A percentile compares a stretch with the other conserved stretches of the same genome.
Conservation (phyloP, 1,140 invertebrate genomes). For the Caenorhabditis latens region DNA sequence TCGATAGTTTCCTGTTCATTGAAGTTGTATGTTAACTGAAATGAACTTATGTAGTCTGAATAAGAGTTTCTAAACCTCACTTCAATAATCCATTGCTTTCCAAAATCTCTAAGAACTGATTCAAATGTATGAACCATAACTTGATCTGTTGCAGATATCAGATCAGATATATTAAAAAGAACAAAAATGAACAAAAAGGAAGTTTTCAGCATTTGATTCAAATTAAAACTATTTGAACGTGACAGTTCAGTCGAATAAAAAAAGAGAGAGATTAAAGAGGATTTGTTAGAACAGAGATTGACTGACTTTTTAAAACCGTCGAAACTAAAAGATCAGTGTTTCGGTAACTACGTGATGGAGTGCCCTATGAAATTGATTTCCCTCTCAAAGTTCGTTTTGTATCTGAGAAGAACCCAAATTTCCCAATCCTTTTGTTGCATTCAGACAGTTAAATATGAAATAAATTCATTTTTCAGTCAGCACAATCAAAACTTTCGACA, state of each 20-base stretch:
- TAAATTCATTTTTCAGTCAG: not conserved
- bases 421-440: too few relatives aligned
- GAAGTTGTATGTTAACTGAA: slow-evolving; percentile 3
- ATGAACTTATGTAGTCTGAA: not conserved
- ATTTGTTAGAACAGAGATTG: not conserved
- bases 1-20: not conserved
- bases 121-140: slow-evolving; percentile 13
- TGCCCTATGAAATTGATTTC: too few relatives aligned
- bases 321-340: not conserved
- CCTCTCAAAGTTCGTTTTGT: too few relatives aligned
- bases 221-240: not conserved
- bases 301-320: not conserved
- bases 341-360: too few relatives aligned
- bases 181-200: not conserved
- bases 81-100: slow-evolving; percentile 2
- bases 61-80: not conserved
- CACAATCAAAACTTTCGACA: slow-evolving; percentile 43
- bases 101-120: not conserved
- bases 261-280: not conserved
- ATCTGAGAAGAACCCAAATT: too few relatives aligned
- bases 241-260: not conserved
- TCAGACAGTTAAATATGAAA: not conserved
- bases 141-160: not conserved
- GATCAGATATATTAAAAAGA: not conserved
- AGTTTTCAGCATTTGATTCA: not conserved